Percentiles rank a stretch among this genome's conserved stretches.
phyloP scores from a whole-genome alignment of 2,888 invertebrate genomes.

The Pachymerium ferrugineum region DNA sequence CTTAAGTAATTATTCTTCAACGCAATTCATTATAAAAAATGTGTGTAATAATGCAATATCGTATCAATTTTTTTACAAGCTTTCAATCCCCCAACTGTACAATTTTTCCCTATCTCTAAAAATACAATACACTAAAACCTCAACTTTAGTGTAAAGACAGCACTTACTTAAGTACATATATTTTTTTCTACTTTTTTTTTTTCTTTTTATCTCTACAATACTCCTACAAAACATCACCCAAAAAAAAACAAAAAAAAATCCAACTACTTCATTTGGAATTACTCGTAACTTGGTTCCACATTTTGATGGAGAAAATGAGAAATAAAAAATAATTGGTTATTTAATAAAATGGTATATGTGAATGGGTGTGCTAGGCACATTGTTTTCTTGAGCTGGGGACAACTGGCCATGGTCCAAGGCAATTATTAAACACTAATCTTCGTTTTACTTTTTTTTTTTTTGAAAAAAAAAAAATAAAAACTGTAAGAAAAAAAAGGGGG shows the following conservation, averaged over 20 bases:
- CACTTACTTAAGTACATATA: no score
- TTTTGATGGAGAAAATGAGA: not conserved
- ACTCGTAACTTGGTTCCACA: not conserved
- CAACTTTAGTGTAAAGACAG: no score
- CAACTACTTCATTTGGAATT: constrained; percentile 9
- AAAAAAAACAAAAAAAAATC: not conserved
- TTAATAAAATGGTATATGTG: not conserved
- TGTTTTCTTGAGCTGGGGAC: not conserved
- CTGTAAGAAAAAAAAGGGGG: no score
- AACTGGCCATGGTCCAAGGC: constrained; percentile 9
- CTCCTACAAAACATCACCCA: no score
- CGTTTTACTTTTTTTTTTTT: not conserved
- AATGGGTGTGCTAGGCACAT: not conserved
- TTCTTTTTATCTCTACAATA: not conserved
- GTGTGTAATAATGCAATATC: no score
- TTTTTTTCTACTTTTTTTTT: no score
- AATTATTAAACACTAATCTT: not conserved
- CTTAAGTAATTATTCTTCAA: no score
- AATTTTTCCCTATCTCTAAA: no score
- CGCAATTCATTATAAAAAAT: no score
- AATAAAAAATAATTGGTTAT: constrained; percentile 6
- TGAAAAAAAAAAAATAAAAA: not conserved
- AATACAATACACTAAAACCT: no score
- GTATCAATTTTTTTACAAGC: no score
- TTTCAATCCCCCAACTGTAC: no score